These are phyloP conservation scores for Pocillopora verrucosa DNA, from an alignment of 64 coral and sea anemone genomes.

Conservation along the genomic window DNA sequence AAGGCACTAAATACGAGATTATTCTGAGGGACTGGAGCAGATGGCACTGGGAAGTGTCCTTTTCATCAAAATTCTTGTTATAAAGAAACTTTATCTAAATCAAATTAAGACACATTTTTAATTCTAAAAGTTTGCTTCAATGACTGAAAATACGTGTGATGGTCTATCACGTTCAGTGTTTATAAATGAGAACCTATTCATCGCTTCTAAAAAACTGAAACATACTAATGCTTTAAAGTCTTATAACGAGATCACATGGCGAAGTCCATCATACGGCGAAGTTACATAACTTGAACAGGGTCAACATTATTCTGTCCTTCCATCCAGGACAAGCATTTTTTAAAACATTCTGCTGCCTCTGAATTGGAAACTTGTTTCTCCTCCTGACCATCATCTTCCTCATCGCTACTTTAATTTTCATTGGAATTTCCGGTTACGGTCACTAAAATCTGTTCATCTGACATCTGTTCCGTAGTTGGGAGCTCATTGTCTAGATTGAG, in stretches of 20 bases:
- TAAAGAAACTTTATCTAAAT: no score
- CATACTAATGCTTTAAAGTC: background rate
- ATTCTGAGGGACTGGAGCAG: no score
- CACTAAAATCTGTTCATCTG: slow-evolving; percentile 43
- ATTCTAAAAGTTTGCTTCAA: no score
- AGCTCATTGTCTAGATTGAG: slow-evolving; percentile 42
- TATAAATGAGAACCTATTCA: background rate
- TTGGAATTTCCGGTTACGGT: background rate
- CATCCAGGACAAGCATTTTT: slow-evolving; percentile 33
- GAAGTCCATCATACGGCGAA: background rate
- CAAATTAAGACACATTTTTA: no score
- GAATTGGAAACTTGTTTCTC: slow-evolving; percentile 12
- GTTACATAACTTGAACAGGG: background rate
- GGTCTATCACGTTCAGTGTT: background rate
- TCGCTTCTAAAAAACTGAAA: background rate
- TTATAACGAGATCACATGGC: slow-evolving; percentile 9
- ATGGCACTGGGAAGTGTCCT: no score
- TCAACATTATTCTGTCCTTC: background rate
- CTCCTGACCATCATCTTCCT: slow-evolving; percentile 42
- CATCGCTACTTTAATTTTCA: slow-evolving; percentile 5
- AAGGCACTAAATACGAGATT: no score
- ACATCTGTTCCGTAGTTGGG: slow-evolving; percentile 24
- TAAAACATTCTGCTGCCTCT: background rate
- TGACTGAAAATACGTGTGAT: no score
- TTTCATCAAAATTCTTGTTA: no score